These are phyloP conservation scores for Neofelis nebulosa DNA, from an alignment of 2,113 vertebrate species.

Conservation along the genomic window DNA sequence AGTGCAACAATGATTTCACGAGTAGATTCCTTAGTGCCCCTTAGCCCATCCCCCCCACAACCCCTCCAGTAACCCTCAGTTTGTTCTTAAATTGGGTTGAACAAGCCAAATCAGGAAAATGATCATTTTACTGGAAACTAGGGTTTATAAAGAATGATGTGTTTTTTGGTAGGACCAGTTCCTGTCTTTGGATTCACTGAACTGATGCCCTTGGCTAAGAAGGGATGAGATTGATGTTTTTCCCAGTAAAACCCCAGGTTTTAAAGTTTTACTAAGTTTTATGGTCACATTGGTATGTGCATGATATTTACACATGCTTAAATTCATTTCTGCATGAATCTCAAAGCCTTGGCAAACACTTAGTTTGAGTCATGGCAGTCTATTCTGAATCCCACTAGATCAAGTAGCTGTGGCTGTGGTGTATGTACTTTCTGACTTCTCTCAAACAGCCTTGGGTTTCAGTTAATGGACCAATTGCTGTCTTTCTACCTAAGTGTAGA, in stretches of 20 bases:
- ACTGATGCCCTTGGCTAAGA: not conserved
- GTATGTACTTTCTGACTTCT: not conserved
- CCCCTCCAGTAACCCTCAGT: no score
- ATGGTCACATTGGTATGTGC: not conserved
- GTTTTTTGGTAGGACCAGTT: not conserved
- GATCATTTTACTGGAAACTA: not conserved
- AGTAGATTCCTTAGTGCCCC: no score
- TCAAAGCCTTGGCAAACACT: not conserved
- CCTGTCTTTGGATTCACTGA: not conserved
- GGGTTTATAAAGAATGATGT: not conserved
- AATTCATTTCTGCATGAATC: not conserved
- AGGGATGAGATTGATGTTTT: not conserved
- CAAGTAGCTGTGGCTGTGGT: not conserved
- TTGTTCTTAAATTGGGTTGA: not conserved
- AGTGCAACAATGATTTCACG: no score
- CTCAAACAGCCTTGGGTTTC: not conserved
- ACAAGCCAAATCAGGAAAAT: not conserved
- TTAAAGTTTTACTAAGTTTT: not conserved
- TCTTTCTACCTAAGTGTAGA: not conserved
- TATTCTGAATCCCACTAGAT: not conserved
- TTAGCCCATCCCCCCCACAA: no score
- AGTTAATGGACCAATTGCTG: not conserved
- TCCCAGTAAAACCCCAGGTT: slow-evolving; percentile 25
- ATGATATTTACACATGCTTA: not conserved
- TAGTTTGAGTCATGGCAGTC: not conserved